These are phyloP conservation scores for Poecilia picta DNA, from an alignment of 2,797 vertebrate genomes.

Conservation along the genomic window DNA sequence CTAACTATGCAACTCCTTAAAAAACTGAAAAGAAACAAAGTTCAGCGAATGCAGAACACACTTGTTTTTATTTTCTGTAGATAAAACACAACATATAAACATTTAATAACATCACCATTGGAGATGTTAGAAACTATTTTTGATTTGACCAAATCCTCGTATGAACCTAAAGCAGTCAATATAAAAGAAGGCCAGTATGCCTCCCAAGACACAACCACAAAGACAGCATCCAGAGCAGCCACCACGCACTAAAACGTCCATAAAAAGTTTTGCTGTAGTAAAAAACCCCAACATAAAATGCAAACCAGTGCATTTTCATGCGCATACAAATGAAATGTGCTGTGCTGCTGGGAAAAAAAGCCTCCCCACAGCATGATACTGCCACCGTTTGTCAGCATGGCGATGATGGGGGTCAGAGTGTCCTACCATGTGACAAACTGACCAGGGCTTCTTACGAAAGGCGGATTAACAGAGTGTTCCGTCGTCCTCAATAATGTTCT, in stretches of 20 bases:
- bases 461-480: background rate
- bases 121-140: background rate
- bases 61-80: background rate
- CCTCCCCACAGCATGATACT: background rate
- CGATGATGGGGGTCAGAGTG: background rate
- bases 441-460: background rate
- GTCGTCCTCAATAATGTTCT: no score
- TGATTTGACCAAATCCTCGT: background rate
- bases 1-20: background rate
- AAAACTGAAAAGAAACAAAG: background rate
- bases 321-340: background rate
- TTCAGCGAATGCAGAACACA: background rate
- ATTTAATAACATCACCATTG: background rate
- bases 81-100: background rate
- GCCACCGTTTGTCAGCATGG: background rate
- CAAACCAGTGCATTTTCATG: background rate
- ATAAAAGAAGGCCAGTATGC: background rate
- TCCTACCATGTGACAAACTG: background rate
- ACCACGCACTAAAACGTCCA: background rate
- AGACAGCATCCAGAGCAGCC: background rate
- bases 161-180: background rate
- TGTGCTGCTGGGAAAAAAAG: background rate
- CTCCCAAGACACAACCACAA: background rate
- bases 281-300: background rate
- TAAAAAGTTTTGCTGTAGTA: background rate